phyloP scores from a whole-genome alignment of 2,888 invertebrate genomes.

The Shargacucullia verbasci region DNA sequence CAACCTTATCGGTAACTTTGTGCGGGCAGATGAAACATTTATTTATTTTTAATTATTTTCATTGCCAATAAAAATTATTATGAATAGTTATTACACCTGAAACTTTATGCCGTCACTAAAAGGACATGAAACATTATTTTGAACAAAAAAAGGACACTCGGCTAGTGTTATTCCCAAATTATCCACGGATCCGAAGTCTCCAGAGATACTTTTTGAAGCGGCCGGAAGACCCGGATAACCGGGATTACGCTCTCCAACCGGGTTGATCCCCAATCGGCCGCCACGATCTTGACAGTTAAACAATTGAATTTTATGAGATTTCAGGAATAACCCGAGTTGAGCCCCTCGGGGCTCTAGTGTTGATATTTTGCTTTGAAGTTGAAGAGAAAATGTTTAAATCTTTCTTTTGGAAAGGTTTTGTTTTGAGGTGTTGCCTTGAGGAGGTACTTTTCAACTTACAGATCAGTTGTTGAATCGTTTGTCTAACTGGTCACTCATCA shows the following conservation, averaged over 20 bases:
- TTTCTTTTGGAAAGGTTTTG: slow-evolving; percentile 13
- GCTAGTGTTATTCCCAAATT: slow-evolving; percentile 8
- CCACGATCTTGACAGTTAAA: slow-evolving; percentile 38
- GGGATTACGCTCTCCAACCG: slow-evolving; percentile 37
- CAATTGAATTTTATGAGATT: slow-evolving; percentile 55
- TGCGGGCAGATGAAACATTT: no score
- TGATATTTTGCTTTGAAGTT: slow-evolving; percentile 40
- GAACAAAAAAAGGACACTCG: not conserved
- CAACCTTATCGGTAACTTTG: no score
- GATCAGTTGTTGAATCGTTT: slow-evolving; percentile 11
- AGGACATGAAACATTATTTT: not conserved
- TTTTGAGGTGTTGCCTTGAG: slow-evolving; percentile 7
- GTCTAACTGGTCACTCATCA: not conserved
- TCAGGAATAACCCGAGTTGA: slow-evolving; percentile 20
- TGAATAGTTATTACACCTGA: no score
- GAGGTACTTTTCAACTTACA: slow-evolving; percentile 9
- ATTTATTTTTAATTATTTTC: no score
- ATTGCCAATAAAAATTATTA: no score
- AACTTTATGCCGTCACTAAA: no score
- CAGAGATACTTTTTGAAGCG: slow-evolving; percentile 13
- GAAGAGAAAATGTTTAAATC: slow-evolving; percentile 13
- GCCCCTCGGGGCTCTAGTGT: slow-evolving; percentile 21
- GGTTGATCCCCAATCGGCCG: slow-evolving; percentile 41
- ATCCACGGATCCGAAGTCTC: slow-evolving; percentile 13
- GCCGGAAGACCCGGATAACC: slow-evolving; percentile 18